phyloP scores from a whole-genome alignment of 2,797 vertebrate genomes.

The Alfaro cultratus region DNA sequence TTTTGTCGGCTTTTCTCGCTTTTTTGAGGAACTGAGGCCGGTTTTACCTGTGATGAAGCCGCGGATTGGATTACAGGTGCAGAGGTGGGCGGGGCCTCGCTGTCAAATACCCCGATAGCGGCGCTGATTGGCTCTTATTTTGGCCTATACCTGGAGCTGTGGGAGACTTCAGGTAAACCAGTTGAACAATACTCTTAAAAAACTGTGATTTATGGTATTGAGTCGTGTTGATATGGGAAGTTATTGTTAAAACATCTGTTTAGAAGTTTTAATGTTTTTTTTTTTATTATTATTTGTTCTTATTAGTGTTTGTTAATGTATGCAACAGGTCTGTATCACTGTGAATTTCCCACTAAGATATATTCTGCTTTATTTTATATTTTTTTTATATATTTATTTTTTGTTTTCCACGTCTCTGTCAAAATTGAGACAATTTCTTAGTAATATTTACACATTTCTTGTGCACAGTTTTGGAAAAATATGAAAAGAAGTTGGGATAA shows the following conservation, averaged over 20 bases:
- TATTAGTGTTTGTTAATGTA: neutral
- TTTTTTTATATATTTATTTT: neutral
- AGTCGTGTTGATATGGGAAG: neutral
- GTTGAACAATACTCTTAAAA: constrained; percentile 16
- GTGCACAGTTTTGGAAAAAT: neutral
- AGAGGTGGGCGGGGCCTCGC: constrained; percentile 62
- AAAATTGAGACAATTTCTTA: neutral
- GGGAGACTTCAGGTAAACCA: constrained; percentile 7
- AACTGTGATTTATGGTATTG: constrained; percentile 44
- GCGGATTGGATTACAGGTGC: constrained; percentile 86
- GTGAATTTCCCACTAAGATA: neutral
- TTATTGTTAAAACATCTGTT: neutral
- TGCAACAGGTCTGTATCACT: neutral
- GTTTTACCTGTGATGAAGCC: constrained; percentile 85
- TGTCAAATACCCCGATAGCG: constrained; percentile 63
- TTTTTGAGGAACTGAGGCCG: constrained; percentile 84
- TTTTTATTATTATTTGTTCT: neutral
- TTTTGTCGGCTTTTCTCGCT: constrained; percentile 97
- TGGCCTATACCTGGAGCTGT: constrained; percentile 46
- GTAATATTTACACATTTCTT: too few species aligned
- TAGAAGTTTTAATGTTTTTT: neutral
- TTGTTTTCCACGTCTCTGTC: neutral
- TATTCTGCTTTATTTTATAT: neutral
- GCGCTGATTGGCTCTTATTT: constrained; percentile 68
- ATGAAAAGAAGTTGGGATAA: neutral